phyloP scores from a whole-genome alignment of 2,797 vertebrate species.

The Sebastes matsubarae region DNA sequence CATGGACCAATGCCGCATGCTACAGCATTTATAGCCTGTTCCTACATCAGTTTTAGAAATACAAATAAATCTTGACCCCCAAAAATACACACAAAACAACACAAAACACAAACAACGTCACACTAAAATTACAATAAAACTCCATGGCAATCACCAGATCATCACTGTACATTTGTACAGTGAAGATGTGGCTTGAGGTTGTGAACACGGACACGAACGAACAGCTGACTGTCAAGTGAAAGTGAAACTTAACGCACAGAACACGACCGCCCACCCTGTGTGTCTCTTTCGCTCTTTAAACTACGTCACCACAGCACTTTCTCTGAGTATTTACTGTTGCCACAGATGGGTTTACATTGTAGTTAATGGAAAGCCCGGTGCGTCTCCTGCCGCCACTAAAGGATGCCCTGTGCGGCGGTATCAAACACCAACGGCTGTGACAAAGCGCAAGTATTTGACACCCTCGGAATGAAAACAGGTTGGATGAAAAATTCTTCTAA shows the following conservation, averaged over 20 bases:
- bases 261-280: accelerated
- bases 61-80: no score
- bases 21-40: accelerated
- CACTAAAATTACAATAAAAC: background rate
- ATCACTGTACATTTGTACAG: background rate
- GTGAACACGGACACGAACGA: accelerated
- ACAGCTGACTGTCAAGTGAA: accelerated
- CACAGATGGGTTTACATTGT: no score
- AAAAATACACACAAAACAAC: background rate
- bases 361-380: no score
- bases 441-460: accelerated
- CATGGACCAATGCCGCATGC: background rate
- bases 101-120: background rate
- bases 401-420: accelerated
- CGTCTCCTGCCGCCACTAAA: no score
- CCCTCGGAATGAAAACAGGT: accelerated
- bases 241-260: accelerated
- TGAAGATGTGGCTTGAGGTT: accelerated
- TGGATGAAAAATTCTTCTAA: background rate
- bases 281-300: no score
- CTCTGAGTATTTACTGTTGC: no score
- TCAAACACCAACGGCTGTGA: accelerated
- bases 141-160: background rate
- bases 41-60: no score
- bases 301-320: no score